Base-by-base conservation (phyloP, 2,888 invertebrate genomes). In the Linnaemya vulpina region DNA sequence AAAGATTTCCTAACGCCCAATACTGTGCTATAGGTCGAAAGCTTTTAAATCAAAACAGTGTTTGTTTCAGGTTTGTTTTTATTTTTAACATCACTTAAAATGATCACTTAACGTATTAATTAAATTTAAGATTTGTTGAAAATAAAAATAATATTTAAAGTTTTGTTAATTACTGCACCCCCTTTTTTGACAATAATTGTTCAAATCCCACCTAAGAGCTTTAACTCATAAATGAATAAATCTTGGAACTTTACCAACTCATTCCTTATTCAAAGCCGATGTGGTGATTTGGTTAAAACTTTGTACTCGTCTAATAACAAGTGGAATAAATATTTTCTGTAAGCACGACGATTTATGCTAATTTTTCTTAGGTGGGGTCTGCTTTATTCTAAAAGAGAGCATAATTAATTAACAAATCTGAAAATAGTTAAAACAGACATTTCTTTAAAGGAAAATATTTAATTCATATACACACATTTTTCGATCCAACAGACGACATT, bases 401-500 rank as follows among this genome's bases (percentile, higher is more conserved):
- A 7, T 0, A 2, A 13, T 46, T 40, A 22, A 46, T 46, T 9
- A 22, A 53, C 51, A 51, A 22, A 62, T 17, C 30, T 40, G 20
- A 20, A 51, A 62, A 25, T 53, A 30, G 30, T 60, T 43, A 30
- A 78, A 60, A 68, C 51, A 74, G 20, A n/a, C 7, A 60, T 58
- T 55, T 40, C 20, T 76, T 38, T 58, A 20, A 38, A 35, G 17
- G 15, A 58, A 35, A 35, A 35, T 35, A 46, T 58, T 35, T 40
- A 22, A 51, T 53, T 63, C 46, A 43, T 13, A 15, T 43, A 15
- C 43, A 46, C n/a, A 46, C 4, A 20, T 40, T 38, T 55, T 49
- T 25, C 15, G 62, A 38, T 22, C 58, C 35, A 58, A 46, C 58
- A 13, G 10, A 46, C 17, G 20, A 63, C 38, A 43, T 25, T 53